Evolutionary conservation across 2,797 vertebrate species (phyloP).

Genomic region (Rhadinocentrus ornatus): DNA sequence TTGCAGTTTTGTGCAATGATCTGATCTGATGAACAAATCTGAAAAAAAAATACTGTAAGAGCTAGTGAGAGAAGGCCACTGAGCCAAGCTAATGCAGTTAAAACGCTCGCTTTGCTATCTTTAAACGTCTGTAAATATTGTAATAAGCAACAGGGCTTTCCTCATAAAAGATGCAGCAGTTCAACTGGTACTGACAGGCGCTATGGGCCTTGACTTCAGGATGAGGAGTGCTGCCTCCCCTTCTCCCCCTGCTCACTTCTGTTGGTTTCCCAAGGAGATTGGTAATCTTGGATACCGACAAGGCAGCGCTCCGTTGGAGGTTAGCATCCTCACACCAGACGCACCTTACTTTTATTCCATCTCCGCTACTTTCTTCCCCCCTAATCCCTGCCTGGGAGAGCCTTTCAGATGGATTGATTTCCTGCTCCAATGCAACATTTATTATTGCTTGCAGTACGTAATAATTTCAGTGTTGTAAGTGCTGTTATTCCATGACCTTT

Average conservation of each 20-base stretch:
- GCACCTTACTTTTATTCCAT: constrained; percentile 52
- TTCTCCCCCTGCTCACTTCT: constrained; percentile 53
- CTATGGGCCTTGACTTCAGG: constrained; percentile 77
- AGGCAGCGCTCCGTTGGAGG: constrained; percentile 59
- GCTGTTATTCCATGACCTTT: constrained; percentile 74
- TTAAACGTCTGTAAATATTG: constrained; percentile 82
- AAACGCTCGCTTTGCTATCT: constrained; percentile 69
- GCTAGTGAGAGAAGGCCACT: constrained; percentile 66
- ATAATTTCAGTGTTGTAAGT: constrained; percentile 61
- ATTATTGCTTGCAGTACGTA: constrained; percentile 63
- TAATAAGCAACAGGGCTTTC: constrained; percentile 81
- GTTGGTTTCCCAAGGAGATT: constrained; percentile 69
- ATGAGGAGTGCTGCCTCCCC: constrained; percentile 65
- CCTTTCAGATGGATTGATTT: constrained; percentile 72
- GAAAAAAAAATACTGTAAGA: constrained; percentile 58
- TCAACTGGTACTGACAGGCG: constrained; percentile 78
- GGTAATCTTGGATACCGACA: constrained; percentile 58
- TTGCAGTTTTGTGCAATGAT: constrained; percentile 56
- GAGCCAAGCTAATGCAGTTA: constrained; percentile 70
- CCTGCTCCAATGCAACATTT: constrained; percentile 63
- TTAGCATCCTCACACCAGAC: constrained; percentile 49
- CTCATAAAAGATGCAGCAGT: constrained; percentile 83
- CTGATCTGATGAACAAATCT: constrained; percentile 65
- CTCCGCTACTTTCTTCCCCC: constrained; percentile 28
- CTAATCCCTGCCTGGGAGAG: constrained; percentile 53